A percentile compares a stretch with the other conserved stretches of the same genome.
Conservation (phyloP, 2,797 vertebrate species). For the Setipinna tenuifilis region DNA sequence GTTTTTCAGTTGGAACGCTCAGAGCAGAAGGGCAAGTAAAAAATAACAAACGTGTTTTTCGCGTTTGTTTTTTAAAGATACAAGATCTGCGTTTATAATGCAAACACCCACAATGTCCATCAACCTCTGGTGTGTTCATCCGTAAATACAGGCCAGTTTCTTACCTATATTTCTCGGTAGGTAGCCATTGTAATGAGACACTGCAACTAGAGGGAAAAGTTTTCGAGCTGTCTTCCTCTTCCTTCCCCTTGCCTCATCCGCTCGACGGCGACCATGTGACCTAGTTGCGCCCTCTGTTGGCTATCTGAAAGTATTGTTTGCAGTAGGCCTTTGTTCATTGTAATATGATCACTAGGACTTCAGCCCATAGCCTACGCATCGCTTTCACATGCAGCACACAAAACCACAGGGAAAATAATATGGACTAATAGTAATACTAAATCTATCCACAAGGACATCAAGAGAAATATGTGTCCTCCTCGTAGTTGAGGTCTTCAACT, state of each 20-base stretch:
- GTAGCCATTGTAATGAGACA: conserved; percentile 20
- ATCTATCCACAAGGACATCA: too few relatives aligned
- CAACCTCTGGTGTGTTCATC: not conserved
- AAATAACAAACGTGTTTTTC: not conserved
- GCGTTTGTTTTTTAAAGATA: not conserved
- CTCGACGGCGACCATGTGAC: conserved; percentile 51
- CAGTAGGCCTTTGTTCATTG: too few relatives aligned
- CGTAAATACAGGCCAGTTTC: not conserved
- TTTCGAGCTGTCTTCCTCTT: conserved; percentile 45
- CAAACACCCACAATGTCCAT: not conserved
- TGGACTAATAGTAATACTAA: too few relatives aligned
- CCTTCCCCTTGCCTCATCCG: conserved; percentile 52
- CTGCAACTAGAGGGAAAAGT: conserved; percentile 42
- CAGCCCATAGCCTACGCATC: too few relatives aligned
- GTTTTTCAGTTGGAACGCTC: not conserved
- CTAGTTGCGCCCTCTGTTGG: conserved; percentile 54
- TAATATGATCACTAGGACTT: too few relatives aligned
- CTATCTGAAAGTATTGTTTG: not conserved
- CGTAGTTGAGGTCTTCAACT: too few relatives aligned
- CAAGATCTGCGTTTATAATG: not conserved
- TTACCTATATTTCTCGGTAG: conserved; percentile 24
- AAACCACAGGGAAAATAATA: too few relatives aligned
- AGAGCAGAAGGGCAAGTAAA: not conserved
- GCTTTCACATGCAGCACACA: too few relatives aligned
- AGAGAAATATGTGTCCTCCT: too few relatives aligned